Evolutionary conservation across 2,888 invertebrate genomes (phyloP), one percentile per base, ranked within the genome.

Genomic region (Pollenia angustigena): DNA sequence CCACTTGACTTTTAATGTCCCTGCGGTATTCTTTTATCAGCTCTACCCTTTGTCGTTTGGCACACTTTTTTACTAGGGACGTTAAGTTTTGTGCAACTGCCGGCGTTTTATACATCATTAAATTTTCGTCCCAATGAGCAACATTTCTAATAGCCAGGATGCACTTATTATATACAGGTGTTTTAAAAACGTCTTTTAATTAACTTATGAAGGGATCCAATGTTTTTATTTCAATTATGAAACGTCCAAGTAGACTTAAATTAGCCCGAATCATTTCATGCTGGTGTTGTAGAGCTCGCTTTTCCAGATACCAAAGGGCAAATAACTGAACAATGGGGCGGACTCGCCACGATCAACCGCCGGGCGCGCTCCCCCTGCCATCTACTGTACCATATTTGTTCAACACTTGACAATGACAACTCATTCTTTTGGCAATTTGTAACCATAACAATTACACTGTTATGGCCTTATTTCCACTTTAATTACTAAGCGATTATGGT

Each of bases 21-120:
- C 23, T 23, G 1, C 11, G 23, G 11, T 12, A 12, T 18, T 46
- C 46, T 64, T 64, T 64, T 18, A 64, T 64, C 4, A 46, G 14
- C 18, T 64, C 64, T 10, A 48, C 48, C 23, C 6, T 23, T 48
- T 48, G 23, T 6, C 46, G 48, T 14, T 66, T 66, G 32, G 23
- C 66, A 48, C 66, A 66, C 9, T 66, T 66, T 66, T 66, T 66
- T 7, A 66, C 8, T 14, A 66, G n/a, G 2, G 66, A 48, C 10
- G 66, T 32, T 14, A 66, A n/a, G 6, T 48, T 48, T 14, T 48
- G 66, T 14, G 66, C 66, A 9, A 50, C 66, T 9, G 48, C 48
- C 8, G 66, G 48, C 3, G 46, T 46, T 46, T 48, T 18, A 14
- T 48, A 66, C 8, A 12, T 7, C 48, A 23, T 66, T 48, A 32